phyloP scores from a whole-genome alignment of 1,140 invertebrate species.

The Chionoecetes opilio region DNA sequence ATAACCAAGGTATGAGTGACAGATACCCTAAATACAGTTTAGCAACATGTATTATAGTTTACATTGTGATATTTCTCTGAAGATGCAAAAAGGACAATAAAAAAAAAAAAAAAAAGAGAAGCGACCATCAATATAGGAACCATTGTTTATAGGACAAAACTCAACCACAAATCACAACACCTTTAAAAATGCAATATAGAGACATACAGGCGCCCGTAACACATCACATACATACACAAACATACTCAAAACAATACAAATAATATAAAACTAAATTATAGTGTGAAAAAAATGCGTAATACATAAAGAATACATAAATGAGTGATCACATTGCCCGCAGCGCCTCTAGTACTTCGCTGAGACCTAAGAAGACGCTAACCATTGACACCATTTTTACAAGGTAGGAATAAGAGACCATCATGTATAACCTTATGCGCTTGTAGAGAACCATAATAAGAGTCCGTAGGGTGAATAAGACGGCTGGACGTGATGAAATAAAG shows the following conservation, averaged over 20 bases:
- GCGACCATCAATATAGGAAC: conserved; percentile 36
- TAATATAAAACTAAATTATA: too few species aligned
- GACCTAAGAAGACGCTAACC: background rate
- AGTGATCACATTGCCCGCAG: conserved; percentile 64
- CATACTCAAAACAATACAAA: background rate
- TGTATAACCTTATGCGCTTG: background rate
- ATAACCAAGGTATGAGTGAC: background rate
- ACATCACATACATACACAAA: too few species aligned
- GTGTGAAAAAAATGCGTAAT: background rate
- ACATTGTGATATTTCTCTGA: too few species aligned
- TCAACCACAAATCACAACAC: background rate
- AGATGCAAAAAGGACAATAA: background rate
- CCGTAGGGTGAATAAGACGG: background rate
- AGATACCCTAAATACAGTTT: background rate
- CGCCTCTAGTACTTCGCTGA: conserved; percentile 74
- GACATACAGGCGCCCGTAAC: too few species aligned
- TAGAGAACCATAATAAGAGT: background rate
- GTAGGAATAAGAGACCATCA: conserved; percentile 20
- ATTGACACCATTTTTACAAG: conserved; percentile 46
- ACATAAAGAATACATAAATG: background rate
- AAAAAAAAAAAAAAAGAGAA: background rate
- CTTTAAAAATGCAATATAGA: conserved; percentile 56
- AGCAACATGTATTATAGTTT: background rate
- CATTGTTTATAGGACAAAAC: conserved; percentile 75
- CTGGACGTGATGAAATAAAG: background rate